phyloP scores from a whole-genome alignment of 35 echinoderm and acorn worm genomes.

The Acanthaster planci region DNA sequence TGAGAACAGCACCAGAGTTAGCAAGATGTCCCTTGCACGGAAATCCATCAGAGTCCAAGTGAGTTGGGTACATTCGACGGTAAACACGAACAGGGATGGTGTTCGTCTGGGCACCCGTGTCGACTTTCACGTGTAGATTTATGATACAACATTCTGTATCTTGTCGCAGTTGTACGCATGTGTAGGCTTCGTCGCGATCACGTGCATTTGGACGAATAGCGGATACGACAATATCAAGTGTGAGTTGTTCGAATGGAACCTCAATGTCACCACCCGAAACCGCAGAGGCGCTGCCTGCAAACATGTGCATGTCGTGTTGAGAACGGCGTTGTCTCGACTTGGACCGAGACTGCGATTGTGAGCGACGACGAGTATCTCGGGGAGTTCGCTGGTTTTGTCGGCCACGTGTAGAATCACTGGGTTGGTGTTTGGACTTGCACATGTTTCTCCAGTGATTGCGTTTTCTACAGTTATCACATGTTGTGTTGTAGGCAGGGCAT shows the following conservation, averaged over 20 bases:
- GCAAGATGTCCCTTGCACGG: background rate
- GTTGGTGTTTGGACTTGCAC: too few species aligned
- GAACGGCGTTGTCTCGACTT: too few species aligned
- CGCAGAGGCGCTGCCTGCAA: background rate
- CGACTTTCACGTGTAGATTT: slow-evolving; percentile 18
- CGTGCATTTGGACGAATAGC: background rate
- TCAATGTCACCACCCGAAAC: background rate
- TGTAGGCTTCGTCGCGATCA: background rate
- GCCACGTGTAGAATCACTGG: too few species aligned
- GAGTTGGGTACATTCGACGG: slow-evolving; percentile 33
- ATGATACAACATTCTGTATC: background rate
- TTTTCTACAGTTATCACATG: slow-evolving; percentile 41
- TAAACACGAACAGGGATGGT: slow-evolving; percentile 31
- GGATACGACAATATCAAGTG: background rate
- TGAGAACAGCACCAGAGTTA: background rate
- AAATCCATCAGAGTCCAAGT: slow-evolving; percentile 27
- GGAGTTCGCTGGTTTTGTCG: too few species aligned
- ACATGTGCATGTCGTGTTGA: slow-evolving; percentile 14
- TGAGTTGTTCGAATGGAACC: background rate
- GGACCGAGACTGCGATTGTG: too few species aligned
- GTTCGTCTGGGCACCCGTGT: slow-evolving; percentile 43
- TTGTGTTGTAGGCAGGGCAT: slow-evolving; percentile 50
- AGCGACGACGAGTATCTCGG: too few species aligned
- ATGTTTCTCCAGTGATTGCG: slow-evolving; percentile 55
- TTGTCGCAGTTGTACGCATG: background rate